phyloP scores from a whole-genome alignment of 2,797 vertebrate genomes.

The Okamejei kenojei region DNA sequence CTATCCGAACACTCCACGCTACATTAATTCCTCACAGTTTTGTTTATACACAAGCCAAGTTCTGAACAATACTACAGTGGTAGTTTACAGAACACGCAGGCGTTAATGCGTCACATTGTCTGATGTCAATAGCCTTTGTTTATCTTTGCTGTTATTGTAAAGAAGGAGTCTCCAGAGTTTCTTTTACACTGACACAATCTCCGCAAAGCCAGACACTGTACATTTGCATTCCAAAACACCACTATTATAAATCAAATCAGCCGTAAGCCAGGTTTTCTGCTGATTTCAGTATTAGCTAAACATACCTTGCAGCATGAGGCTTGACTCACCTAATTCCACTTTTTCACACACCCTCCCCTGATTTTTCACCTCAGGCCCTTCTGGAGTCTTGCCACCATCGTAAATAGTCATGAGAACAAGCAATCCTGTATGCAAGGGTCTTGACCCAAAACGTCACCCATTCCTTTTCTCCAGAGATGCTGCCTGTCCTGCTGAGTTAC shows the following conservation, averaged over 20 bases:
- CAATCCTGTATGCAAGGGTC: too few relatives aligned
- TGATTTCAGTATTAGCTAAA: neutral
- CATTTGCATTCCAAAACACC: slow-evolving; percentile 10
- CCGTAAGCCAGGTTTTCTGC: neutral
- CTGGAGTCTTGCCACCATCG: neutral
- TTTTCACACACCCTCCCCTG: neutral
- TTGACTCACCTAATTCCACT: neutral
- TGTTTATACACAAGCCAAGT: neutral
- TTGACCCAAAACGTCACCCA: too few relatives aligned
- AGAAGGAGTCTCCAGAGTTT: slow-evolving; percentile 14
- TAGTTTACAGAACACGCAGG: slow-evolving; percentile 26
- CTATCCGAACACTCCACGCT: slow-evolving; percentile 6
- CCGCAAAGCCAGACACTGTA: neutral
- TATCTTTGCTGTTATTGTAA: neutral
- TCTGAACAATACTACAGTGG: neutral
- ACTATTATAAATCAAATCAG: neutral
- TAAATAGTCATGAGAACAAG: too few relatives aligned
- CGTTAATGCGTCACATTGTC: slow-evolving; percentile 21
- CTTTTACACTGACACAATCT: neutral
- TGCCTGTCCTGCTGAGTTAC: too few relatives aligned
- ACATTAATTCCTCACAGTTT: slow-evolving; percentile 19
- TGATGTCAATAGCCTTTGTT: slow-evolving; percentile 29
- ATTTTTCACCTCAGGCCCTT: neutral
- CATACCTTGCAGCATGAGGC: neutral
- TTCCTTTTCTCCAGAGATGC: too few relatives aligned